Base-by-base conservation (phyloP, 1,140 invertebrate species). In the Apis florea region DNA sequence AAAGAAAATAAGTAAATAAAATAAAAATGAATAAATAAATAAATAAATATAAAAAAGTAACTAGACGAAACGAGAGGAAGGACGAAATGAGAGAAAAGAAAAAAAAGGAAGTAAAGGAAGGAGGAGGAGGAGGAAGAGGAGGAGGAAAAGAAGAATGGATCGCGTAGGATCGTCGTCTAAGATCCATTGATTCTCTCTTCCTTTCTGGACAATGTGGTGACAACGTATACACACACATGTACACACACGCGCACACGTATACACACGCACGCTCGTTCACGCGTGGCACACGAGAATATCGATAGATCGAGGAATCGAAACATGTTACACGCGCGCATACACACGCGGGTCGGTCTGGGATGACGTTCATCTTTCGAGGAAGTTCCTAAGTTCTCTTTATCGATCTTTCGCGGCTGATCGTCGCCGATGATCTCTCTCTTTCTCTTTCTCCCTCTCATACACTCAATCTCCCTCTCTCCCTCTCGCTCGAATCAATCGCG, bases 301-400 rank as follows among this genome's bases (percentile, higher is more conserved):
- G n/a, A n/a, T 47, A 12, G 15, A 49, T 24, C 13, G 53, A 79
- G 53, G 17, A 73, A 79, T 56, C 56, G 72, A 67, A 31, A 82
- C 54, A 17, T 54, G 6, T 31, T 26, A 63, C 61, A 63, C 11
- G 77, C 0, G 12, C 2, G 11, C 1, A 12, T 19, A 49, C 47
- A 24, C 56, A 69, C 83, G 63, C 58, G 74, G 67, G 68, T 80
- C 81, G 81, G 53, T 80, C 67, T 71, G 75, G 81, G 73, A 86
- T 86, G 81, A 67, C 80, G 80, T 56, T 69, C 72, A 81, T 67
- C 70, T 56, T 61, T 74, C 70, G 61, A 66, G 79, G 67, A 83
- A 83, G 79, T 75, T 77, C 79, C 73, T 83, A 68, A 64, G 74
- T 67, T 86, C 79, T 86, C 79, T 79, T 74, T 73, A 78, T 56